These are phyloP conservation scores for Phenganax stokvisi DNA, from an alignment of 92 coral and sea anemone genomes.

Conservation along the genomic window DNA sequence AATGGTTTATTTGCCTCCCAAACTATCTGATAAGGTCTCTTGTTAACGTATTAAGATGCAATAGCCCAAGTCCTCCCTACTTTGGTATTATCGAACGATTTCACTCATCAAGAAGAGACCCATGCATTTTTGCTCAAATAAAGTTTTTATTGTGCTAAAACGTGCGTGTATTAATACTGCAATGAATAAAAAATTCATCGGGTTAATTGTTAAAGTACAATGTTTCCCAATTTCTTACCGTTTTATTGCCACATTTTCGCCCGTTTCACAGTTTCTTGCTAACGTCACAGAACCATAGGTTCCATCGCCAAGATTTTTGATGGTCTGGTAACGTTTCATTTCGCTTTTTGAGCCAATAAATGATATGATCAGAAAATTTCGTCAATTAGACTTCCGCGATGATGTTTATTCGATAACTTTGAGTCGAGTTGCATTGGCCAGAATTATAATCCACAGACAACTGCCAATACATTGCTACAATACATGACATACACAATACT, in stretches of 20 bases:
- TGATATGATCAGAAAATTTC: constrained; percentile 8
- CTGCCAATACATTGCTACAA: constrained; percentile 13
- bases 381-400: neutral
- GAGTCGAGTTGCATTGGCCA: neutral
- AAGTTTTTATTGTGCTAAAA: too few relatives aligned
- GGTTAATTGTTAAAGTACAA: neutral
- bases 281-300: constrained; percentile 88
- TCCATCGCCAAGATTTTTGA: constrained; percentile 82
- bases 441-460: neutral
- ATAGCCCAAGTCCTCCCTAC: too few relatives aligned
- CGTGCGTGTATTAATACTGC: neutral
- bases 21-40: too few relatives aligned
- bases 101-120: too few relatives aligned
- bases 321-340: constrained; percentile 88
- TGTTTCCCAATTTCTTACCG: constrained; percentile 49
- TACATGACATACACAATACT: neutral
- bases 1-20: too few relatives aligned
- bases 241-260: constrained; percentile 94
- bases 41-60: too few relatives aligned
- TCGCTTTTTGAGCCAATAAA: neutral
- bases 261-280: constrained; percentile 86
- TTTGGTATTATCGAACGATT: too few relatives aligned
- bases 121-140: too few relatives aligned
- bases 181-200: too few relatives aligned
- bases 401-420: constrained; percentile 8